phyloP scores from a whole-genome alignment of 2,888 invertebrate species.

The Athalia circularis region DNA sequence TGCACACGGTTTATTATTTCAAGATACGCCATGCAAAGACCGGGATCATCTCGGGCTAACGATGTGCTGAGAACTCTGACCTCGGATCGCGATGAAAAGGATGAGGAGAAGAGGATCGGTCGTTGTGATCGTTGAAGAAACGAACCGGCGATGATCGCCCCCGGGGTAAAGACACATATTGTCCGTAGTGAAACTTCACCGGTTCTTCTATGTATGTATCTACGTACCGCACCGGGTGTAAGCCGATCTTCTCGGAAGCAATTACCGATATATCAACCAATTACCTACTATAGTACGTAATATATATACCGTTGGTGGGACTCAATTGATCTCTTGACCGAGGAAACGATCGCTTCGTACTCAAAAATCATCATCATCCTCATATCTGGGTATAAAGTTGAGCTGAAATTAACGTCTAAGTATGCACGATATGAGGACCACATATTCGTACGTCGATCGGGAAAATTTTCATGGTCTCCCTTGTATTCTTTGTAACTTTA shows the following conservation, averaged over 20 bases:
- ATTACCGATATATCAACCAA: constrained; percentile 54
- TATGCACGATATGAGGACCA: too few relatives aligned
- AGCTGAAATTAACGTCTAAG: not conserved
- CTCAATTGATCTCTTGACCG: constrained; percentile 44
- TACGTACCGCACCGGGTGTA: constrained; percentile 43
- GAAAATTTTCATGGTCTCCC: constrained; percentile 39
- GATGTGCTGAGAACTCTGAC: constrained; percentile 24
- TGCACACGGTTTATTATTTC: too few relatives aligned
- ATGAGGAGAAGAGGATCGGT: constrained; percentile 36
- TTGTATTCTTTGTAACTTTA: constrained; percentile 26
- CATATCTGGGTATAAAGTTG: not conserved
- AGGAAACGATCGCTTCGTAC: constrained; percentile 33
- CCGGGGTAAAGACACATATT: constrained; percentile 42
- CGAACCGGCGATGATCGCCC: constrained; percentile 28
- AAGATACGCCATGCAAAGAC: not conserved
- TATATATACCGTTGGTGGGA: constrained; percentile 31
- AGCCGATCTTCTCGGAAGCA: constrained; percentile 54
- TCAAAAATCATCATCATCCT: constrained; percentile 17
- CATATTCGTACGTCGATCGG: not conserved
- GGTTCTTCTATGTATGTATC: not conserved
- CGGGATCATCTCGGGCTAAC: constrained; percentile 13
- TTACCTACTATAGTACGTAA: constrained; percentile 10
- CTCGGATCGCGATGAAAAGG: not conserved
- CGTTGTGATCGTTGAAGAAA: constrained; percentile 11
- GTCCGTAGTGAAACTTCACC: constrained; percentile 52